Percentiles rank a stretch among this genome's conserved stretches.
phyloP scores from a whole-genome alignment of 1,140 invertebrate species.

The Araneus ventricosus region DNA sequence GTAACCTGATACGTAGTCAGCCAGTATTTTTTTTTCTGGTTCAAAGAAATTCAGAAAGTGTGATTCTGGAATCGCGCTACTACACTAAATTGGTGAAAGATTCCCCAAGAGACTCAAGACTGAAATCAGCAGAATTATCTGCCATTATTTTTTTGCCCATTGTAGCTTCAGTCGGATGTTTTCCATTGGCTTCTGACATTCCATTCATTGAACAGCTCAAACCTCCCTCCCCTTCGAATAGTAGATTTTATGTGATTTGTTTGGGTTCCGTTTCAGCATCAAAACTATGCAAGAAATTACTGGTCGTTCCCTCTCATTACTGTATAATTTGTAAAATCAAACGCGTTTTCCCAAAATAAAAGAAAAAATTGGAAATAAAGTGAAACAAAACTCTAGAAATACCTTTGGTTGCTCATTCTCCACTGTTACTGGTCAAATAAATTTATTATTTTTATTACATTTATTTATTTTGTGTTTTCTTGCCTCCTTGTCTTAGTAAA shows the following conservation, averaged over 20 bases:
- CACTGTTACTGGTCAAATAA: no score
- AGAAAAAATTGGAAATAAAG: no score
- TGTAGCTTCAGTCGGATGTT: not conserved
- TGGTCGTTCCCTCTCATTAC: not conserved
- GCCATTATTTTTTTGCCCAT: not conserved
- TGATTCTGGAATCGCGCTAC: not conserved
- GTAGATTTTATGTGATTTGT: not conserved
- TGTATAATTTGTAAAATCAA: constrained; percentile 14
- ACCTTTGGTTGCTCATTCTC: no score
- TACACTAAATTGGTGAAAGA: not conserved
- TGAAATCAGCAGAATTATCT: not conserved
- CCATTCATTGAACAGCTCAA: not conserved
- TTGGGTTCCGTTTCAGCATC: not conserved
- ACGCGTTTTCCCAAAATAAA: not conserved
- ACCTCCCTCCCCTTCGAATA: not conserved
- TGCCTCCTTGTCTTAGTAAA: no score
- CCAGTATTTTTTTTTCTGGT: constrained; percentile 11
- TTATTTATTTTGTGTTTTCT: no score
- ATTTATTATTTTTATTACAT: no score
- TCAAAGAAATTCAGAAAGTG: not conserved
- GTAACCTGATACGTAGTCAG: not conserved
- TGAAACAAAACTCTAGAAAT: no score
- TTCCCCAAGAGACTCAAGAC: not conserved
- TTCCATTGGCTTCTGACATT: not conserved
- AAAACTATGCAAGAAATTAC: constrained; percentile 22